Base-by-base conservation (phyloP, 2,888 invertebrate genomes). In the Sipha maydis region DNA sequence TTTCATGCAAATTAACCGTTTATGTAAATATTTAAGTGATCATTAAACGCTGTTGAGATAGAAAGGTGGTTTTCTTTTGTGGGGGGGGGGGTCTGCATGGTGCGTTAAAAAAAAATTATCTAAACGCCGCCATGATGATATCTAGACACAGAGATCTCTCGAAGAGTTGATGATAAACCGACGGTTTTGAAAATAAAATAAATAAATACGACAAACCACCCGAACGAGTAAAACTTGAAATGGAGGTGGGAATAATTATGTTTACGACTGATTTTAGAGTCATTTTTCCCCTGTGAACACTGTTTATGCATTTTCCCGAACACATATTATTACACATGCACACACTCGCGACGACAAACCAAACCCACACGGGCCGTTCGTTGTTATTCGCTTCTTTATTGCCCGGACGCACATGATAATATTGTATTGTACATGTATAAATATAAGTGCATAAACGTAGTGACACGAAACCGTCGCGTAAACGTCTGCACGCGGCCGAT, bases 11-110 rank as follows among this genome's bases (percentile, higher is more conserved):
- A 85, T 78, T 71, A 78, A 79, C 38, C 85, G 78, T 85, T 85
- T 85, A 79, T 85, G 85, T 85, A 85, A 85, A 85, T 85, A 28
- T n/a, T n/a, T 75, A 83, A 83, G 34, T 48, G 83, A 38, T 75
- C 83, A 75, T 83, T 83, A 83, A 73, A 80, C 38, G 79, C 28
- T 38, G 28, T 21, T 17, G 14, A 11, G 48, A 48, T 14, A 38
- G 61, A 61, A n/a, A 67, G n/a, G 80, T 34, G 34, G 31, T 80
- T n/a, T n/a, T 54, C n/a, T 79, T 21, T n/a, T 25, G 25, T 48
- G 48, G 14, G 17, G 1, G n/a, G 28, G 14, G 19, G n/a, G 48
- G 28, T 31, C n/a, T 79, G 56, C 28, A 14, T 9, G 41, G 69
- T n/a, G 4, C 11, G 14, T 19, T 11, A 19, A 80, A 69, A 80